Evolutionary conservation across 2,113 vertebrate species (phyloP).

Genomic region (Pseudopipra pipra): DNA sequence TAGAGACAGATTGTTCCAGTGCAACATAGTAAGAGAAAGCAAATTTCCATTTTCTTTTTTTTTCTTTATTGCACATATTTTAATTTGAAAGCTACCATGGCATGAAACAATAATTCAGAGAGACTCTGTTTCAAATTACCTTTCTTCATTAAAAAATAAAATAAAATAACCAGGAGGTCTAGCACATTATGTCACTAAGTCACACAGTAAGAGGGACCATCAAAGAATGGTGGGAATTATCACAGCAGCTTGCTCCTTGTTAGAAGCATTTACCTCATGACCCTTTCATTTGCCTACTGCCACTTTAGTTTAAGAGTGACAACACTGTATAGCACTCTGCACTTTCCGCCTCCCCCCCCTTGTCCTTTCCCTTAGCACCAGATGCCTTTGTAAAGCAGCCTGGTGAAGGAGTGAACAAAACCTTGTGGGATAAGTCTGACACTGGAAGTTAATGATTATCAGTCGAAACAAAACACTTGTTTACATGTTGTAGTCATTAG

Average conservation of each 20-base stretch:
- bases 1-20: neutral
- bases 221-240: conserved; percentile 72
- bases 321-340: conserved; percentile 47
- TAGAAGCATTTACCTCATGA: conserved; percentile 62
- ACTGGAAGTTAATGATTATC: conserved; percentile 83
- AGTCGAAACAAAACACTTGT: conserved; percentile 85
- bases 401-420: conserved; percentile 73
- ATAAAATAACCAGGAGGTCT: conserved; percentile 63
- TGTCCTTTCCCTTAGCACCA: conserved; percentile 67
- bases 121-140: conserved; percentile 25
- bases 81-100: neutral
- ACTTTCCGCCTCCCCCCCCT: neutral
- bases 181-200: conserved; percentile 70
- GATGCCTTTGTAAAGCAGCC: conserved; percentile 73
- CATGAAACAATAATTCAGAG: conserved; percentile 11
- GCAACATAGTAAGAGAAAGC: neutral
- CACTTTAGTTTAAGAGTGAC: conserved; percentile 70
- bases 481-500: conserved; percentile 84
- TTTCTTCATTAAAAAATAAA: conserved; percentile 60
- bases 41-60: neutral
- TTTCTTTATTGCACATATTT: neutral
- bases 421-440: conserved; percentile 78
- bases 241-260: conserved; percentile 67
- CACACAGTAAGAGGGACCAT: conserved; percentile 64
- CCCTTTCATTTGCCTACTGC: conserved; percentile 66